Evolutionary conservation across 2,888 invertebrate genomes (phyloP), one percentile per base, ranked within the genome.

Genomic region (Ophraella communa): DNA sequence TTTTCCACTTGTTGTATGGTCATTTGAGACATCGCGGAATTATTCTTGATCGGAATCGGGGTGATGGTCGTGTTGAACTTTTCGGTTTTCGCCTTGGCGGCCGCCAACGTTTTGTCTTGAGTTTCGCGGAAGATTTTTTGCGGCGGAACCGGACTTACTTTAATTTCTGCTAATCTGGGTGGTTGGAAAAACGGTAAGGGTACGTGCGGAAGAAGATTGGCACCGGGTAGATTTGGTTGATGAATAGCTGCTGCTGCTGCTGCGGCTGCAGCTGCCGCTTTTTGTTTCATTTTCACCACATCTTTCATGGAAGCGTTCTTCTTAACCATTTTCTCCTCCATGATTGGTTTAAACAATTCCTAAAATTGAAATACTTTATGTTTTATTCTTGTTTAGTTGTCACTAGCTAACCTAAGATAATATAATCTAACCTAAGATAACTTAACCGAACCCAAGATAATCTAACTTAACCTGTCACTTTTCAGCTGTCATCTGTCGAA

Each of bases 271-370:
- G 63, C 63, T n/a, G 65, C 62, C 8, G 66, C 66, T 71, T 84
- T 86, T 20, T 83, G 81, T 73, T 86, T 86, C 39, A 83, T 74
- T 74, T 85, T 86, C 1, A 82, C 78, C 10, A 82, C 72, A 61
- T 87, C 86, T 74, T 87, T 87, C 78, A 83, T 79, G 24, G 81
- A 80, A 7, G 82, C 77, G 10, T 83, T 73, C 74, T 86, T 87
- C 69, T 85, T 86, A 1, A 79, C 74, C 67, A 82, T 79, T 33
- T 81, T 79, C 49, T 84, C 84, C 44, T 82, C 83, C 0, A 62
- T 18, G 17, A 62, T 49, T 1, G 81, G 80, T 76, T 84, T 84
- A 68, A 84, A 83, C 17, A 56, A 39, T 23, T 60, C 60, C 44
- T 51, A 8, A 27, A 51, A 51, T 39, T 1, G 7, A 39, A 39